Conservation (phyloP, 2,113 vertebrate genomes). For the Anolis sagrei region DNA sequence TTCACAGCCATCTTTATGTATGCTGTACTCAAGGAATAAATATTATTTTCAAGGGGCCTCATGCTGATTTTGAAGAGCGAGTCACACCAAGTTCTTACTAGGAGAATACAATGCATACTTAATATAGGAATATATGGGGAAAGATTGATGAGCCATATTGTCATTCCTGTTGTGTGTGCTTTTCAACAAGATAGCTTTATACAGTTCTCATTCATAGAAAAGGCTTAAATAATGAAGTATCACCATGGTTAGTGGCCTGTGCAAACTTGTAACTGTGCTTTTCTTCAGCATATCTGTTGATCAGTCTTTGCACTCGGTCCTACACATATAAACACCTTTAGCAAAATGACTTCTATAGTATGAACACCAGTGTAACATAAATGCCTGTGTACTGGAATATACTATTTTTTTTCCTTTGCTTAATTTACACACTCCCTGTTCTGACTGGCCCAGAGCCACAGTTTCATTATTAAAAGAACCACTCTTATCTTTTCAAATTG, state of each 20-base stretch:
- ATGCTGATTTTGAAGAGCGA: background rate
- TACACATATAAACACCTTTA: constrained; percentile 31
- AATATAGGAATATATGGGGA: background rate
- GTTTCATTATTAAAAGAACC: constrained; percentile 26
- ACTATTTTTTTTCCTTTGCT: constrained; percentile 1
- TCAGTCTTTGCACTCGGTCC: constrained; percentile 11
- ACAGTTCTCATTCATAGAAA: background rate
- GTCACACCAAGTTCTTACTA: background rate
- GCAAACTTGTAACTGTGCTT: background rate
- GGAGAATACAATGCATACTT: background rate
- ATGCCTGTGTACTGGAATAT: constrained; percentile 9
- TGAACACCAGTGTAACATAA: background rate
- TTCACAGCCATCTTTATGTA: constrained; percentile 33
- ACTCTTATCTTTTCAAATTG: constrained; percentile 28
- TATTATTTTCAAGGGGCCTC: background rate
- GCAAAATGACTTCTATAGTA: constrained; percentile 1
- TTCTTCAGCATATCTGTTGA: background rate
- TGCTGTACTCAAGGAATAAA: constrained; percentile 50
- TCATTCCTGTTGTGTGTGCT: constrained; percentile 23
- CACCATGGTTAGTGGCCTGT: rapidly evolving
- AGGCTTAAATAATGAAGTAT: background rate
- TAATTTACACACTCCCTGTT: constrained; percentile 9
- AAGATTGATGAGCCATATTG: constrained; percentile 23
- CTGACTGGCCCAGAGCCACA: constrained; percentile 28
- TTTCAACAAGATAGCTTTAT: background rate